Evolutionary conservation across 2,888 invertebrate species (phyloP).

Genomic region (Drosophila niveifrons): DNA sequence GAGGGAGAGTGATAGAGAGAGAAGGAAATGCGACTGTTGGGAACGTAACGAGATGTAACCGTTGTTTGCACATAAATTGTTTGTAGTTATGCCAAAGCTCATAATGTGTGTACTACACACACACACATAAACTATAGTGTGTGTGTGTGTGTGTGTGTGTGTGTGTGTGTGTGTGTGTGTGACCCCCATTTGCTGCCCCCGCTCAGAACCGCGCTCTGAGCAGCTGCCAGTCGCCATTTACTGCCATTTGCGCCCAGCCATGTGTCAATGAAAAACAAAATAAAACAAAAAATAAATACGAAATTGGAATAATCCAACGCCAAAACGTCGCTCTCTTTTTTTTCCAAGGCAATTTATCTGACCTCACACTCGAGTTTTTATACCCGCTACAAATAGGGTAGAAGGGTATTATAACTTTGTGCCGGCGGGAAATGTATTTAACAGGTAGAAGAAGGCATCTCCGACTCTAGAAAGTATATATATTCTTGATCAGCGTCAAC

Average conservation of each 20-base stretch:
- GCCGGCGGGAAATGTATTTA: no score
- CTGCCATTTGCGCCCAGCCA: constrained; percentile 40
- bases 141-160: constrained; percentile 17
- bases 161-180: constrained; percentile 11
- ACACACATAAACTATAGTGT: constrained; percentile 2
- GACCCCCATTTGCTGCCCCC: not conserved
- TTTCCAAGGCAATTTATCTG: constrained; percentile 61
- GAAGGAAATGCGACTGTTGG: constrained; percentile 14
- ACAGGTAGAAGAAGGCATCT: no score
- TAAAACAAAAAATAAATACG: constrained; percentile 22
- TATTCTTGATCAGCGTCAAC: no score
- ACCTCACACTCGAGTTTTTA: constrained; percentile 9
- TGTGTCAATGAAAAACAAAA: constrained; percentile 69
- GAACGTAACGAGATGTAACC: constrained; percentile 70
- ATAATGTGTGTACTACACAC: constrained; percentile 38
- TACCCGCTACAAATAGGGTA: no score
- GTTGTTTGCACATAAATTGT: constrained; percentile 77
- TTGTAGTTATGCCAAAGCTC: constrained; percentile 70
- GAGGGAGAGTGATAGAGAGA: not conserved
- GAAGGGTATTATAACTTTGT: no score
- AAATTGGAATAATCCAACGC: constrained; percentile 43
- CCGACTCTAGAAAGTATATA: no score
- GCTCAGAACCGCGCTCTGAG: not conserved
- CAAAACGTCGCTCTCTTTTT: constrained; percentile 54
- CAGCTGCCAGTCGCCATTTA: constrained; percentile 38